Percentiles rank a stretch among this genome's conserved stretches.
These are phyloP conservation scores for Ormyrus labotus DNA, from an alignment of 2,888 invertebrate species.

Conservation along the genomic window DNA sequence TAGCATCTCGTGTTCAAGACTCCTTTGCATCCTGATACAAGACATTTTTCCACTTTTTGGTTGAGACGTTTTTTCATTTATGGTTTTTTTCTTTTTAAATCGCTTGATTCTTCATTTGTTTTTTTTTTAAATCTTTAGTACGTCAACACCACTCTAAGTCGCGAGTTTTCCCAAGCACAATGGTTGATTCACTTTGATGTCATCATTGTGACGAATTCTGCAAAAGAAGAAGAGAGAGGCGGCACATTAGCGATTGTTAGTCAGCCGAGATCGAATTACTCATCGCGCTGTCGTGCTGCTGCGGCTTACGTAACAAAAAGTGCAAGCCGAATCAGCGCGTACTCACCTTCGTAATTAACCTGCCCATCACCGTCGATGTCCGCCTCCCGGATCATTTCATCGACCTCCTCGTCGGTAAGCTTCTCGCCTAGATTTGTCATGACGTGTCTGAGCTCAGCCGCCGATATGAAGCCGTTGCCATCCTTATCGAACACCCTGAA, in stretches of 20 bases:
- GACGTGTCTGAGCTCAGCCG: slow-evolving; percentile 98
- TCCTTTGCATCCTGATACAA: slow-evolving; percentile 75
- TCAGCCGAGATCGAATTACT: slow-evolving; percentile 39
- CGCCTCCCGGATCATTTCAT: slow-evolving; percentile 99
- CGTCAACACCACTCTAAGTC: slow-evolving; percentile 82
- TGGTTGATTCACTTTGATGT: slow-evolving; percentile 92
- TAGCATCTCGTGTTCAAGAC: slow-evolving; percentile 72
- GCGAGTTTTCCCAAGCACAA: slow-evolving; percentile 82
- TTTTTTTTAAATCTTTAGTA: slow-evolving; percentile 74
- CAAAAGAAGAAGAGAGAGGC: slow-evolving; percentile 75
- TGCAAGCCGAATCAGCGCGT: background rate
- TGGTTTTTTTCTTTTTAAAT: slow-evolving; percentile 64
- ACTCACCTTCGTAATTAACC: slow-evolving; percentile 96
- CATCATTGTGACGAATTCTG: slow-evolving; percentile 99
- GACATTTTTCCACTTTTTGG: slow-evolving; percentile 76
- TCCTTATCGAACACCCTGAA: slow-evolving; percentile 99
- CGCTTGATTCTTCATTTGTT: slow-evolving; percentile 76
- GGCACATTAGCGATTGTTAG: slow-evolving; percentile 47
- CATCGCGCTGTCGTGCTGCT: slow-evolving; percentile 24
- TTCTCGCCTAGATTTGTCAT: slow-evolving; percentile 99
- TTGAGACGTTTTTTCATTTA: slow-evolving; percentile 77
- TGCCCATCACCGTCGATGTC: slow-evolving; percentile 99
- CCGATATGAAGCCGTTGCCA: slow-evolving; percentile 99
- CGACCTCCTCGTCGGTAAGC: slow-evolving; percentile 98
- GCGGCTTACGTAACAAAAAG: background rate